Evolutionary conservation across 1,140 invertebrate species (phyloP).

Genomic region (Euschistus heros): DNA sequence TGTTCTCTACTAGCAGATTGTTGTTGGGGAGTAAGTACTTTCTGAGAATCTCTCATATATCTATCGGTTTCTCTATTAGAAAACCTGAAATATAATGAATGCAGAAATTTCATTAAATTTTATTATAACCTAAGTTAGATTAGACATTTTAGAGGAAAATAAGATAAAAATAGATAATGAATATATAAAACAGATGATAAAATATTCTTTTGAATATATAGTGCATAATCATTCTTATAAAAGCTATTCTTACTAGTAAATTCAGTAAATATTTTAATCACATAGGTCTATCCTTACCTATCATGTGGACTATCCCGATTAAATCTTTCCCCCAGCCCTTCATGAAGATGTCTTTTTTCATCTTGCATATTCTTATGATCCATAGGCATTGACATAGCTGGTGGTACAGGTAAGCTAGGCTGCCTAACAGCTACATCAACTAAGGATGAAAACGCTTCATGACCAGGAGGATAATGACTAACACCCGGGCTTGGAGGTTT

Average conservation of each 20-base stretch:
- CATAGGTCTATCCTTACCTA: slow-evolving; percentile 22
- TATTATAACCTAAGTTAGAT: not conserved
- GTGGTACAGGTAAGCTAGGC: slow-evolving; percentile 69
- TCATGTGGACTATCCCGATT: slow-evolving; percentile 30
- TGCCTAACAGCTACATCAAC: slow-evolving; percentile 79
- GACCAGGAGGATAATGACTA: slow-evolving; percentile 41
- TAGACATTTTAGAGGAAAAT: not conserved
- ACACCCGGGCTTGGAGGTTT: slow-evolving; percentile 29
- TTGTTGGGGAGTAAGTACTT: slow-evolving; percentile 11
- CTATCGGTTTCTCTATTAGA: slow-evolving; percentile 27
- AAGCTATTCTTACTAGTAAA: too few relatives aligned
- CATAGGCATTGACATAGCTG: not conserved
- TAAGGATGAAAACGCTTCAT: slow-evolving; percentile 73
- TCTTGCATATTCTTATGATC: slow-evolving; percentile 27
- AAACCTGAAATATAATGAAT: slow-evolving; percentile 24
- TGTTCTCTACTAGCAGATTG: slow-evolving; percentile 14
- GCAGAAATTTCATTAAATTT: not conserved
- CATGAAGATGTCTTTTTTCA: slow-evolving; percentile 36
- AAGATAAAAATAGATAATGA: too few relatives aligned
- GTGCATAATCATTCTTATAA: not conserved
- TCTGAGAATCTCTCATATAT: slow-evolving; percentile 27
- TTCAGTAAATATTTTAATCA: too few relatives aligned
- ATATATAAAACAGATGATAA: not conserved
- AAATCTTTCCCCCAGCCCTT: slow-evolving; percentile 42
- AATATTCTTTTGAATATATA: not conserved